Base-by-base conservation (phyloP, 2,888 invertebrate species). In the Amphipoea oculea region DNA sequence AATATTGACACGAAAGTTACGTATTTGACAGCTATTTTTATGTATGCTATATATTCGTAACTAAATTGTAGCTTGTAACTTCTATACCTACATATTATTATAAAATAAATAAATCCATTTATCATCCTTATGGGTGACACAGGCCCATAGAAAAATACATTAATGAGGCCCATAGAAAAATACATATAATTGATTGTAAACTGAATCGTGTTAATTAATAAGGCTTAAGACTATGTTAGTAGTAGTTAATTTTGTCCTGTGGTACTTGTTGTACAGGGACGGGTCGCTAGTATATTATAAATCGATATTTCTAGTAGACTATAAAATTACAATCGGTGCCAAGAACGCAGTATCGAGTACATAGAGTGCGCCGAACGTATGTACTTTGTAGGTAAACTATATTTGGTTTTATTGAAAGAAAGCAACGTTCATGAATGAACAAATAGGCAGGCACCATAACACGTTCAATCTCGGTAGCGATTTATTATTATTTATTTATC, bases 271-370 rank as follows among this genome's bases (percentile, higher is more conserved):
- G n/a, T n/a, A n/a, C n/a, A 17, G 45, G 45, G 17, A 2, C 45
- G 67, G n/a, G 2, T 68, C 3, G 29, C 29, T 11, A 11, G 17
- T 48, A 29, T 48, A 77, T 51, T 54, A 20, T n/a, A 81, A 17
- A 73, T 73, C 42, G 45, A 82, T 80, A 54, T 54, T 65, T 42
- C 20, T 62, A 67, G 42, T 74, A 73, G 60, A 51, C 42, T n/a
- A 29, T 73, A 42, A 82, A 68, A 67, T 68, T 36, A 45, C 51
- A 40, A 67, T 82, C 75, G 67, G 54, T 80, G 82, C 82, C 82
- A 82, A 82, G 82, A 81, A 82, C 51, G 51, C 62, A 45, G n/a
- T 40, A 54, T 82, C 17, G 45, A 45, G 45, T 45, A 14, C 36
- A 17, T 51, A 67, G n/a, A 82, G 51, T 68, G n/a, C 67, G 7